phyloP scores from a whole-genome alignment of 2,888 invertebrate species.

The Plagiodera versicolora region DNA sequence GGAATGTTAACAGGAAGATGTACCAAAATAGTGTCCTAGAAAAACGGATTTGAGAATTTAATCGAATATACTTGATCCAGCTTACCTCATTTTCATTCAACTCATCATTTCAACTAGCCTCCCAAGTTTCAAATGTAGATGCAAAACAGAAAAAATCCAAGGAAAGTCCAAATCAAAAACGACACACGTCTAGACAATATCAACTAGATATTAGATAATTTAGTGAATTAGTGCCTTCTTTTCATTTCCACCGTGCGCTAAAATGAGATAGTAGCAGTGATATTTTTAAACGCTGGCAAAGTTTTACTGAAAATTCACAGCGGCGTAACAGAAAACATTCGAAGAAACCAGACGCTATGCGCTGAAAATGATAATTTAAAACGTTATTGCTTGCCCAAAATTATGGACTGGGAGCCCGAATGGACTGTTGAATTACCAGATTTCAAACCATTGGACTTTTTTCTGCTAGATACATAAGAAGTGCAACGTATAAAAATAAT shows the following conservation, averaged over 20 bases:
- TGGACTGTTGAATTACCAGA: too few relatives aligned
- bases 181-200: conserved; percentile 6
- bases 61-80: too few relatives aligned
- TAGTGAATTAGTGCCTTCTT: conserved; percentile 26
- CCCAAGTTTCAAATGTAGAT: neutral
- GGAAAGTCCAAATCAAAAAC: conserved; percentile 5
- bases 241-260: conserved; percentile 28
- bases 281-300: conserved; percentile 36
- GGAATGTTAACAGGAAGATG: neutral
- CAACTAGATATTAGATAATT: conserved; percentile 20
- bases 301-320: conserved; percentile 15
- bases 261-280: conserved; percentile 29
- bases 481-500: too few relatives aligned
- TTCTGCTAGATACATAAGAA: too few relatives aligned
- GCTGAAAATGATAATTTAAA: too few relatives aligned
- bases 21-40: neutral
- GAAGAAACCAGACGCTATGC: neutral
- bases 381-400: too few relatives aligned
- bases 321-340: conserved; percentile 11
- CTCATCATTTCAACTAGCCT: too few relatives aligned
- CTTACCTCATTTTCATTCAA: neutral
- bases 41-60: too few relatives aligned
- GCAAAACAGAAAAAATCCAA: conserved; percentile 6
- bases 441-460: too few relatives aligned
- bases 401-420: too few relatives aligned